Evolutionary conservation across 2,888 invertebrate genomes (phyloP).

Genomic region (Celastrina argiolus): DNA sequence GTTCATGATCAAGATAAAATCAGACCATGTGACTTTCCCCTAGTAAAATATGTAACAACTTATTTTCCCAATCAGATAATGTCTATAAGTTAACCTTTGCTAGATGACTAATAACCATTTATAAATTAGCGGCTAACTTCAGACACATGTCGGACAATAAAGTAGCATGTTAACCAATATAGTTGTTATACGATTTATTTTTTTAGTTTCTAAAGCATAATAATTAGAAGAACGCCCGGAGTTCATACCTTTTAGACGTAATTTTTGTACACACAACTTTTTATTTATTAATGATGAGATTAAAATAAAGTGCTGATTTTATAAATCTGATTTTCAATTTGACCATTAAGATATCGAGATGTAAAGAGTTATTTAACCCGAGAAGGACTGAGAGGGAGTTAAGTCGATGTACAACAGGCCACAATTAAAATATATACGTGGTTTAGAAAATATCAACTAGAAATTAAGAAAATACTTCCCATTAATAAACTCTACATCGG

Average conservation of each 20-base stretch:
- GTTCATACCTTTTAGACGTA: constrained; percentile 44
- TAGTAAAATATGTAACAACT: neutral
- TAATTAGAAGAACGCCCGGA: constrained; percentile 33
- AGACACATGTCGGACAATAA: constrained; percentile 21
- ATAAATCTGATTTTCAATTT: constrained; percentile 37
- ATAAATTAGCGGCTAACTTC: constrained; percentile 14
- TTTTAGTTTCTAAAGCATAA: constrained; percentile 53
- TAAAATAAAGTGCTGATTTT: constrained; percentile 64
- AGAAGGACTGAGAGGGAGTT: too few species aligned
- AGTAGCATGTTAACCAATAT: constrained; percentile 43
- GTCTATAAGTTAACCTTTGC: too few species aligned
- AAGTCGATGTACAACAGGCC: too few species aligned
- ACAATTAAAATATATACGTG: too few species aligned
- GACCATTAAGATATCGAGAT: neutral
- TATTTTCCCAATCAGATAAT: neutral
- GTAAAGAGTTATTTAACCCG: too few species aligned
- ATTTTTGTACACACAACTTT: constrained; percentile 61
- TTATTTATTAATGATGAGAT: constrained; percentile 64
- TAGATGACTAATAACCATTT: too few species aligned
- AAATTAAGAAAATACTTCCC: too few species aligned
- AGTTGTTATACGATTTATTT: constrained; percentile 52
- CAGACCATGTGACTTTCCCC: neutral
- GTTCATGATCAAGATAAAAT: neutral
- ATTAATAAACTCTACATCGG: too few species aligned
- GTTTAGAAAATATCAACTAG: too few species aligned